A percentile compares a stretch with the other conserved stretches of the same genome.
These are phyloP conservation scores for Furnarius figulus DNA, from an alignment of 2,113 vertebrate genomes.

Conservation along the genomic window DNA sequence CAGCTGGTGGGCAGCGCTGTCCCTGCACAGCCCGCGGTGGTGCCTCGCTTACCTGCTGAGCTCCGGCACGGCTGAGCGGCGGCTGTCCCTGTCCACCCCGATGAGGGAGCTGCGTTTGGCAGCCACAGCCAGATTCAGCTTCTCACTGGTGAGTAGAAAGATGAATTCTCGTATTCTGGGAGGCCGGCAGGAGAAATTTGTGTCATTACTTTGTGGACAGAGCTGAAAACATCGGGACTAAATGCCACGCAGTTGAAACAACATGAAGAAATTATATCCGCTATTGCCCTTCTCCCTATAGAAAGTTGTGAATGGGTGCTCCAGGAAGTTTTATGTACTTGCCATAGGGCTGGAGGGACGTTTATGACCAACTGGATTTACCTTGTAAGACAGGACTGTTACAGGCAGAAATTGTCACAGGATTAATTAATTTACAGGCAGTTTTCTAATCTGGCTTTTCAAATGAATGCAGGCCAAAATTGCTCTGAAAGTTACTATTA, in stretches of 20 bases:
- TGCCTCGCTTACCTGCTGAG: not conserved
- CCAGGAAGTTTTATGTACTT: not conserved
- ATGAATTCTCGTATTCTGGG: not conserved
- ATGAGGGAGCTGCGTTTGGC: not conserved
- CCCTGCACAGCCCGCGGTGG: fast-evolving
- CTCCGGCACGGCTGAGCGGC: not conserved
- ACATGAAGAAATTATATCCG: not conserved
- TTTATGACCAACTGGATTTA: not conserved
- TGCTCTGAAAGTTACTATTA: not conserved
- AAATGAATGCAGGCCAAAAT: not conserved
- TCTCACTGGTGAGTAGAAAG: not conserved
- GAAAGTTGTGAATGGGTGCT: not conserved
- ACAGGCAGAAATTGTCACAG: not conserved
- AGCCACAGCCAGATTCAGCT: not conserved
- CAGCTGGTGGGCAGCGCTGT: not conserved
- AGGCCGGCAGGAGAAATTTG: not conserved
- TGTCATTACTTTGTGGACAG: not conserved
- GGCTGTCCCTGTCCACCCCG: not conserved
- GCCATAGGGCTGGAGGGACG: not conserved
- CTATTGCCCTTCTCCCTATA: fast-evolving
- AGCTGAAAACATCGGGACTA: not conserved
- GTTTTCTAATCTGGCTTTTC: not conserved
- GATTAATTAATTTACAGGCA: not conserved
- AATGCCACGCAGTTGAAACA: not conserved
- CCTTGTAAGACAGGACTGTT: not conserved